Conservation (phyloP, 2,797 vertebrate species). For the Gymnocypris eckloni region DNA sequence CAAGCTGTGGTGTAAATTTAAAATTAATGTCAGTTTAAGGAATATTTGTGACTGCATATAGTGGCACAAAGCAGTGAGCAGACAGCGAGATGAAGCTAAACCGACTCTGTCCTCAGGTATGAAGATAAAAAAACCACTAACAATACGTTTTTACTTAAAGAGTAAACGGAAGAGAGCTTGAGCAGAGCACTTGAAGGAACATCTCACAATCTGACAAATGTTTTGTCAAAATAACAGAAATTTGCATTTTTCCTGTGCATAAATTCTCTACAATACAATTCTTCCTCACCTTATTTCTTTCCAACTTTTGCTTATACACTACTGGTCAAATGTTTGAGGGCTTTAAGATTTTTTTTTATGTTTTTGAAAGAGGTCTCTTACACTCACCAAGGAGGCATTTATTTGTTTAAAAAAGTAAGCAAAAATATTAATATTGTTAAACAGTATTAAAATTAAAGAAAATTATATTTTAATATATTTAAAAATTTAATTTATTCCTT, state of each 20-base stretch:
- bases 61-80: slow-evolving; percentile 18
- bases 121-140: not conserved
- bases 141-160: not conserved
- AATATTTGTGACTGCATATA: slow-evolving; percentile 1
- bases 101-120: slow-evolving; percentile 27
- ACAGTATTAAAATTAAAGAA: not conserved
- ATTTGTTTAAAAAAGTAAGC: not conserved
- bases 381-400: not conserved
- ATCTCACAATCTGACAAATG: not conserved
- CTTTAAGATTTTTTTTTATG: not conserved
- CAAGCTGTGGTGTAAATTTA: slow-evolving; percentile 50
- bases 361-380: not conserved
- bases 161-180: slow-evolving; percentile 2
- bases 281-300: not conserved
- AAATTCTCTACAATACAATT: not conserved
- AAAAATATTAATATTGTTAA: not conserved
- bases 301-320: not conserved
- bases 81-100: slow-evolving; percentile 5
- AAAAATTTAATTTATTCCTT: not conserved
- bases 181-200: not conserved
- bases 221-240: not conserved
- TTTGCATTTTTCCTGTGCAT: not conserved
- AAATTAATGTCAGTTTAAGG: not conserved
- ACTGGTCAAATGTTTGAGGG: not conserved
- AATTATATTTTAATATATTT: not conserved